These are phyloP conservation scores for Picus viridis DNA, from an alignment of 2,797 vertebrate species.

Conservation along the genomic window DNA sequence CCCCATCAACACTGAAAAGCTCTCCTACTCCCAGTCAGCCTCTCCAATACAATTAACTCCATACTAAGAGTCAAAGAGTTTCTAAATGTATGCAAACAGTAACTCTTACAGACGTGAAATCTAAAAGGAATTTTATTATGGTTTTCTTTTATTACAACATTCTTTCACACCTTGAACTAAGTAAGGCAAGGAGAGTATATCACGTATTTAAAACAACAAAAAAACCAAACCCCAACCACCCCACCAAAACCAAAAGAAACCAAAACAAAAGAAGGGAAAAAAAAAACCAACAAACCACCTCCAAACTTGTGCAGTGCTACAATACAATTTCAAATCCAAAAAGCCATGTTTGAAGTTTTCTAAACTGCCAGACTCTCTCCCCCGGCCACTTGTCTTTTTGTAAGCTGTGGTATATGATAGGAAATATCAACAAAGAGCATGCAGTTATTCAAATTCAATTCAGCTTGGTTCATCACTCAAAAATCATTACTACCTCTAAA, in stretches of 20 bases:
- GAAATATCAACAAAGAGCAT: neutral
- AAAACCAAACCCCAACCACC: no score
- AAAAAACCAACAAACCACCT: neutral
- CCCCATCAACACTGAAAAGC: conserved; percentile 3
- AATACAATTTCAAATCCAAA: neutral
- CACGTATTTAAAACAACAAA: neutral
- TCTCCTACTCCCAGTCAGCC: neutral
- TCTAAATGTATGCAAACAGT: neutral
- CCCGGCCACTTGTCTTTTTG: neutral
- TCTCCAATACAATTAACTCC: neutral
- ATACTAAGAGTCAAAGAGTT: neutral
- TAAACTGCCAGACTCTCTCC: neutral
- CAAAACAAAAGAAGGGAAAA: neutral
- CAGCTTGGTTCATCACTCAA: neutral
- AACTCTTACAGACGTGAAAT: neutral
- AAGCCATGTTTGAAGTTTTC: neutral
- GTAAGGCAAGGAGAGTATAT: neutral
- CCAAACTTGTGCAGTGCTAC: neutral
- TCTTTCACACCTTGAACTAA: neutral
- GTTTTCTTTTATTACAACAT: neutral
- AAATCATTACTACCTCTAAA: neutral
- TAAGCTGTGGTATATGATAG: neutral
- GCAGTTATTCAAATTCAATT: neutral
- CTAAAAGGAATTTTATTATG: neutral
- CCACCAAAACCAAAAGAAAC: no score